Evolutionary conservation across 2,113 vertebrate species (phyloP).

Genomic region (Natator depressus): DNA sequence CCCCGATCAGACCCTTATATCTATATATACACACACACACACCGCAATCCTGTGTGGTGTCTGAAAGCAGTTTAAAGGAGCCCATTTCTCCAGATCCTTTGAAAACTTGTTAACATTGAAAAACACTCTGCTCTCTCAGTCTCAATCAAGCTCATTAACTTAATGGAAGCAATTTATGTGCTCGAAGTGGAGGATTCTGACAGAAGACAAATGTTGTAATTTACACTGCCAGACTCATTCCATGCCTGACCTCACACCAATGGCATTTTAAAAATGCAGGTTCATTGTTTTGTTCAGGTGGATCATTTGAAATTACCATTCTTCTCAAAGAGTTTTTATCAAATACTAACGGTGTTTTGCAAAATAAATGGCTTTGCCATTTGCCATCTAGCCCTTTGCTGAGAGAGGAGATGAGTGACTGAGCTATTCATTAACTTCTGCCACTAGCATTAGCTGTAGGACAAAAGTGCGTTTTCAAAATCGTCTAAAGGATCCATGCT

Average conservation of each 20-base stretch:
- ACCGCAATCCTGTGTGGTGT: accelerated
- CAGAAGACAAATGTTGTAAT: slow-evolving; percentile 50
- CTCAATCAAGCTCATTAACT: slow-evolving; percentile 5
- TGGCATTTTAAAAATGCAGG: slow-evolving; percentile 45
- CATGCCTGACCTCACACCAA: slow-evolving; percentile 62
- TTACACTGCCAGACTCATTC: slow-evolving; percentile 53
- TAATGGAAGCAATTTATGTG: slow-evolving; percentile 1
- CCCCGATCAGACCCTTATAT: neutral
- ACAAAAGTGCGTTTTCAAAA: neutral
- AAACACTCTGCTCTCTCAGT: neutral
- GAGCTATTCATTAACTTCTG: slow-evolving; percentile 41
- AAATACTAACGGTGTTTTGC: slow-evolving; percentile 49
- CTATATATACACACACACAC: accelerated
- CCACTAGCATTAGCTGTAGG: neutral
- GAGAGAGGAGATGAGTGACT: slow-evolving; percentile 29
- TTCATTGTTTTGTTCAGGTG: slow-evolving; percentile 40
- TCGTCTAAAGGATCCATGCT: neutral
- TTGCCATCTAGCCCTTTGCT: slow-evolving; percentile 27
- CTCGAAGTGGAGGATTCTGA: slow-evolving; percentile 4
- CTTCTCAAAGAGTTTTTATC: slow-evolving; percentile 52
- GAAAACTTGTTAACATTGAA: slow-evolving; percentile 41
- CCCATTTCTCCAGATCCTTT: neutral
- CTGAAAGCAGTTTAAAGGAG: neutral
- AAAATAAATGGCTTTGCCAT: slow-evolving; percentile 39
- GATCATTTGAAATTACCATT: slow-evolving; percentile 58